Base-by-base conservation (phyloP, 2,113 vertebrate genomes). In the Myiopsitta monachus region DNA sequence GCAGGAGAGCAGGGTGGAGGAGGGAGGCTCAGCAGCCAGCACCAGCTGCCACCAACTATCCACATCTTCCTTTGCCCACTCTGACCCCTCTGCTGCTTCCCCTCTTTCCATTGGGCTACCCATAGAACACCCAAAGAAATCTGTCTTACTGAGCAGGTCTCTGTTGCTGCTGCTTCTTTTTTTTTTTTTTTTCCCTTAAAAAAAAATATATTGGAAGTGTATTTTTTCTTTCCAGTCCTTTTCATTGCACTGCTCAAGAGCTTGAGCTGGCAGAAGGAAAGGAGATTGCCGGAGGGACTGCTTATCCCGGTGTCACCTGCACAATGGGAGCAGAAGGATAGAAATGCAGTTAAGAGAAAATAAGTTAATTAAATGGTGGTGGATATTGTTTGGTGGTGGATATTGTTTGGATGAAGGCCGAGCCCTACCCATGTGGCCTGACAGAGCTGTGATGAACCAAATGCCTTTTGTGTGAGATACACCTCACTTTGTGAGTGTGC, bases 261-360 rank as follows among this genome's bases (percentile, higher is more conserved):
- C 36, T 46, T 67, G 31, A 75, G 41, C 69, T 94, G 43, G 66
- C 51, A 75, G 51, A 84, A 76, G 18, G 23, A 69, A 44, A 67
- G 28, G 36, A 51, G 43, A 70, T 76, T n/a, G 30, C 15, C 3
- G 1, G 61, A 72, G 47, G 33, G 13, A 57, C 11, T 61, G 47
- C 39, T 90, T 83, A 63, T 72, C 21, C 33, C 7, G 14, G 30
- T 54, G 13, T 85, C 44, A 22, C 39, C 30, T 68, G 39, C 21
- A 73, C n/a, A 36, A 33, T 67, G 70, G 73, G 6, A 85, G 18
- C 36, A 83, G 70, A 55, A n/a, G 26, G 12, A 57, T 62, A 75
- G 78, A 95, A 80, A 83, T 61, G 38, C 57, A 79, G 38, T 85
- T 87, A 66, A 73, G 67, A 85, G 39, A 83, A 94, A 91, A 77